Conservation (phyloP, 1,140 invertebrate genomes). For the Ericerus pela region DNA sequence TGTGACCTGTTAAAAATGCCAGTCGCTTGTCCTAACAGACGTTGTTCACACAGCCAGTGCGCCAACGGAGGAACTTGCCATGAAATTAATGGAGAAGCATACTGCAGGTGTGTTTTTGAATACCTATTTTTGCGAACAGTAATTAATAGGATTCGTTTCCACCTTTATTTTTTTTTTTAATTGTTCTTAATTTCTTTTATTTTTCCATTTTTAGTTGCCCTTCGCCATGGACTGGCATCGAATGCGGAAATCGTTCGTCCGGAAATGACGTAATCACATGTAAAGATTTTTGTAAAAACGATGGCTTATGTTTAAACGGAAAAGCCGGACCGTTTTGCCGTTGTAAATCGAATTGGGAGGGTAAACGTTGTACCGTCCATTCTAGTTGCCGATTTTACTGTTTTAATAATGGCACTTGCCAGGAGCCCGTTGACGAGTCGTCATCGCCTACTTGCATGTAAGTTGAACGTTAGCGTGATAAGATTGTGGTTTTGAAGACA, state of each 20-base stretch:
- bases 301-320: constrained; percentile 14
- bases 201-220: constrained; percentile 1
- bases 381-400: constrained; percentile 40
- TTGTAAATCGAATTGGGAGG: constrained; percentile 35
- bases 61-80: constrained; percentile 34
- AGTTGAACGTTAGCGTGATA: neutral
- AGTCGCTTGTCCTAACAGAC: neutral
- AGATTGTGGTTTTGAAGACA: neutral
- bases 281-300: constrained; percentile 16
- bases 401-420: constrained; percentile 35
- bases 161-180: too few species aligned
- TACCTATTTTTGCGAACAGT: too few species aligned
- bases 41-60: constrained; percentile 24
- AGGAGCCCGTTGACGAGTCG: constrained; percentile 2
- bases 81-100: constrained; percentile 24
- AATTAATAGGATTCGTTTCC: too few species aligned
- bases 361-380: constrained; percentile 36
- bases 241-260: neutral
- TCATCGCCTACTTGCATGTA: constrained; percentile 11
- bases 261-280: neutral
- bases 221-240: neutral
- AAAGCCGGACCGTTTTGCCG: constrained; percentile 20
- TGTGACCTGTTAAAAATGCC: constrained; percentile 10
- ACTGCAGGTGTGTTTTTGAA: constrained; percentile 32
- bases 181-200: too few species aligned